phyloP scores from a whole-genome alignment of 2,113 vertebrate species.

The Tamias sibiricus region DNA sequence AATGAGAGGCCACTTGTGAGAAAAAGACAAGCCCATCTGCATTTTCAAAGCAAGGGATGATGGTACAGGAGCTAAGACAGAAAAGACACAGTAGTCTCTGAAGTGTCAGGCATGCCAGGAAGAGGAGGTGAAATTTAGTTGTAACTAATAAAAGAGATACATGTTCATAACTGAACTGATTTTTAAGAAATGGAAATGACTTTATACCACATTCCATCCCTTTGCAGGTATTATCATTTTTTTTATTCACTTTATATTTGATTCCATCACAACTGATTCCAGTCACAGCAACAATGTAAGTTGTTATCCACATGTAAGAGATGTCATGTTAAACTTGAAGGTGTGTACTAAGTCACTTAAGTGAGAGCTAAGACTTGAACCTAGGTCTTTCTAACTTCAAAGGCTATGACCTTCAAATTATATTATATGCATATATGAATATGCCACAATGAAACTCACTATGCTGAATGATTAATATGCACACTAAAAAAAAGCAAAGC shows the following conservation, averaged over 20 bases:
- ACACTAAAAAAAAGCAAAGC: background rate
- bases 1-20: background rate
- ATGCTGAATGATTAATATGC: background rate
- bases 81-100: background rate
- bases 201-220: background rate
- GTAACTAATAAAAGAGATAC: background rate
- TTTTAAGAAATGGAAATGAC: slow-evolving; percentile 16
- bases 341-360: background rate
- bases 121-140: background rate
- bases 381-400: background rate
- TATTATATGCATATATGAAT: no score
- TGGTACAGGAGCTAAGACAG: background rate
- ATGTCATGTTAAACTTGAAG: background rate
- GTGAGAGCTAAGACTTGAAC: background rate
- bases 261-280: background rate
- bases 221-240: background rate
- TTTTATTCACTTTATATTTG: background rate
- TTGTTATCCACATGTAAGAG: background rate
- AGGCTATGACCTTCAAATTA: background rate
- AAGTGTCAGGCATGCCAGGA: background rate
- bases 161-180: background rate
- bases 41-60: background rate
- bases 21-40: slow-evolving; percentile 20
- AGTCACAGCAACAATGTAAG: background rate
- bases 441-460: background rate